Conservation (phyloP, 2,113 vertebrate species). For the Mola mola region DNA sequence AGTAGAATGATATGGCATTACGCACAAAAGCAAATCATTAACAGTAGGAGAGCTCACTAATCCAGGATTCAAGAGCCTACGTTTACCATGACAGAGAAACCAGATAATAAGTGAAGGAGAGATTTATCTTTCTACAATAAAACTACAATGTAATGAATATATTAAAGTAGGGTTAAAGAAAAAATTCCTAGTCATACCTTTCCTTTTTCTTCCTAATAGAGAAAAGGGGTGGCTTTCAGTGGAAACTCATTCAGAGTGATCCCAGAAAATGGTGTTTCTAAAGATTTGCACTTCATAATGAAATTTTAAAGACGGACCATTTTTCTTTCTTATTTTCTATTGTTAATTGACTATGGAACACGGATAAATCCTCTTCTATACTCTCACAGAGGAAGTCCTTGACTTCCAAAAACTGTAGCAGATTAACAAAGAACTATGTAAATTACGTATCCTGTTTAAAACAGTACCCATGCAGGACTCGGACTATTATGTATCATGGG, state of each 20-base stretch:
- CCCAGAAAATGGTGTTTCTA: slow-evolving; percentile 54
- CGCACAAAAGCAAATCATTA: slow-evolving; percentile 74
- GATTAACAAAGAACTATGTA: too few relatives aligned
- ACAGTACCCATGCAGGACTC: too few relatives aligned
- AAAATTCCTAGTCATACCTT: slow-evolving; percentile 32
- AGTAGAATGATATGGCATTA: slow-evolving; percentile 68
- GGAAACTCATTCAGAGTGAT: slow-evolving; percentile 36
- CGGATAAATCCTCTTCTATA: slow-evolving; percentile 50
- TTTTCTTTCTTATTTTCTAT: slow-evolving; percentile 49
- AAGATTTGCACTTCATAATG: slow-evolving; percentile 41
- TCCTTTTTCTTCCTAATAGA: slow-evolving; percentile 70
- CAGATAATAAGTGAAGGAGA: slow-evolving; percentile 67
- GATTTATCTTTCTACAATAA: slow-evolving; percentile 71
- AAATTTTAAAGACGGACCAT: slow-evolving; percentile 44
- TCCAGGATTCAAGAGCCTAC: slow-evolving; percentile 40
- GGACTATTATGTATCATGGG: too few relatives aligned
- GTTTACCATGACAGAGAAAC: slow-evolving; percentile 36
- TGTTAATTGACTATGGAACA: slow-evolving; percentile 63
- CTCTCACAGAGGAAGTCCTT: slow-evolving; percentile 27
- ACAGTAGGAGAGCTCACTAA: slow-evolving; percentile 64
- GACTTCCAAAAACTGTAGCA: too few relatives aligned
- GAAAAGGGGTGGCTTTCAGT: slow-evolving; percentile 49
- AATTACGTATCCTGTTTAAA: too few relatives aligned
- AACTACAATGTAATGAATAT: slow-evolving; percentile 64
- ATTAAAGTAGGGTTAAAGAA: slow-evolving; percentile 58